Base-by-base conservation (phyloP, 1,140 invertebrate genomes). In the Achroia grisella region DNA sequence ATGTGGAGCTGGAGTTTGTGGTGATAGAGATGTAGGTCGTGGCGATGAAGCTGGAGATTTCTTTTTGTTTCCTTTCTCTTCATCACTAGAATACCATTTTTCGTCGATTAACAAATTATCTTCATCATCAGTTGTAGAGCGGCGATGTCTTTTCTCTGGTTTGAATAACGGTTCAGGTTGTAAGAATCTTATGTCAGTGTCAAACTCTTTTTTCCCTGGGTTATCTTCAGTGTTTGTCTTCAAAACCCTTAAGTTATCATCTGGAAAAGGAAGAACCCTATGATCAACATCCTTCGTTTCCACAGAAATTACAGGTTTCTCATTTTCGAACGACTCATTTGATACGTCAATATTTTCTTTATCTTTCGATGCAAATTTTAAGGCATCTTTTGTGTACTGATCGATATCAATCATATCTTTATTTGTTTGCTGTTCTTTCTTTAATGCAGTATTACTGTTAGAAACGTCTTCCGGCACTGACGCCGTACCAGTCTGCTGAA, bases 81-180 rank as follows among this genome's bases (percentile, higher is more conserved):
- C 91, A 39, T 94, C 92, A 56, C 92, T 92, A 0, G 92, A 93
- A 67, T 93, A 94, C 92, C 93, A 93, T 64, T 93, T 90, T 47
- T 93, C 91, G 48, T 91, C 88, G 39, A 88, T 86, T 52, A 87
- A 78, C 27, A 89, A 80, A 52, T 87, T 87, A 41, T 89, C 86
- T 41, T 83, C 79, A 40, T 88, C 84, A 23, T 88, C 87, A 15
- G 89, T 89, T 30, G 86, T 86, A 27, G 81, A 81, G 2, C 81
- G 74, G 17, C 84, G 73, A 51, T 82, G 60, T 55, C 71, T 70
- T 52, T 85, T 82, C 43, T 78, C 86, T 46, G 67, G 71, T 71
- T 69, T 86, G 55, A 73, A 67, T 39, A 80, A 52, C 0, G 73
- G 71, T 46, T 81, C 77, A 10, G 78, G 82, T 46, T 70, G 77